A percentile compares a stretch with the other conserved stretches of the same genome.
These are phyloP conservation scores for Polydrusus tereticollis DNA, from an alignment of 2,888 invertebrate species.

Conservation along the genomic window DNA sequence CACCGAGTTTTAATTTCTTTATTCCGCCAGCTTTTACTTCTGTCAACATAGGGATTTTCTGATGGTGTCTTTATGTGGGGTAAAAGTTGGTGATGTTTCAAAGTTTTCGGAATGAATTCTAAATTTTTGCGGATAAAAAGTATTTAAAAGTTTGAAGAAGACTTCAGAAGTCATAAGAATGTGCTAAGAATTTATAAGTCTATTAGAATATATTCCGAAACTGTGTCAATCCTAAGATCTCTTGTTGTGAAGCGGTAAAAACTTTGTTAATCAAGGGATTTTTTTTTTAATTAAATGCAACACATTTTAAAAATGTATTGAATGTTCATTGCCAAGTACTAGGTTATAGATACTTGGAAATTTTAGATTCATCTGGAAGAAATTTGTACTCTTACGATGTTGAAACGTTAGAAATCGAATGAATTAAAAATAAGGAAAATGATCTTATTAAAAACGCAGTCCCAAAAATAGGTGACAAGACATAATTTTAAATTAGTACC, in stretches of 20 bases:
- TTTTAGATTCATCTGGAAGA: too few relatives aligned
- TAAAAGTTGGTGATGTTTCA: conserved; percentile 18
- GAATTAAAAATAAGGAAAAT: too few relatives aligned
- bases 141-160: conserved; percentile 15
- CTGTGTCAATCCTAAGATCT: not conserved
- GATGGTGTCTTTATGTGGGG: conserved; percentile 9
- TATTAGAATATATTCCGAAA: conserved; percentile 3
- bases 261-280: not conserved
- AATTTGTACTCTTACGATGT: too few relatives aligned
- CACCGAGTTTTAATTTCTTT: conserved; percentile 19
- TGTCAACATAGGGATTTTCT: conserved; percentile 16
- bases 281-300: not conserved
- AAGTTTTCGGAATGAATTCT: conserved; percentile 14
- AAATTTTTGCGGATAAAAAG: conserved; percentile 19
- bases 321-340: too few relatives aligned
- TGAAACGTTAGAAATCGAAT: too few relatives aligned
- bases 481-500: too few relatives aligned
- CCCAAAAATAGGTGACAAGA: too few relatives aligned
- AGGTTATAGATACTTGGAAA: too few relatives aligned
- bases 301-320: too few relatives aligned
- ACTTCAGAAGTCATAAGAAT: conserved; percentile 14
- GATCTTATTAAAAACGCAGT: too few relatives aligned
- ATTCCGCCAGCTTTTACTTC: conserved; percentile 19
- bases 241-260: not conserved
- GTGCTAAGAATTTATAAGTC: conserved; percentile 13